Percentiles rank a stretch among this genome's conserved stretches.
These are phyloP conservation scores for Pantherophis alleghaniensis DNA, from an alignment of 2,797 vertebrate species.

Conservation along the genomic window DNA sequence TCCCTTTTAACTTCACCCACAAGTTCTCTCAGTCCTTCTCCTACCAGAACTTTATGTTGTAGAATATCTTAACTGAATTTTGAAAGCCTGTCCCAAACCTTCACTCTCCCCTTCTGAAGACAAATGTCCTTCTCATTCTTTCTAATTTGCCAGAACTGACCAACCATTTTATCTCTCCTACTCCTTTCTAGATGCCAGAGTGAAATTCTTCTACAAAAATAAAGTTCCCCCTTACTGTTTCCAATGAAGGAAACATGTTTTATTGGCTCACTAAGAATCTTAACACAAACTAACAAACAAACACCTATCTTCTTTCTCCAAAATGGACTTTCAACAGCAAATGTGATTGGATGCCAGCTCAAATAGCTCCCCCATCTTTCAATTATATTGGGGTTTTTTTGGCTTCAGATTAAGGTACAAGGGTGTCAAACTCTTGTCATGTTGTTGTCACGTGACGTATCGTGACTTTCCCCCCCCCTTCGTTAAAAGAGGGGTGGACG, in stretches of 20 bases:
- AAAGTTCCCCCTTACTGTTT: neutral
- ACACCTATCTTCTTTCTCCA: neutral
- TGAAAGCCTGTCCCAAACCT: neutral
- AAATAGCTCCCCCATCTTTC: neutral
- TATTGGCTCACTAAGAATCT: neutral
- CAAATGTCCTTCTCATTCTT: neutral
- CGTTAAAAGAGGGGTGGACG: fast-evolving
- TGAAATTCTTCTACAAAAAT: neutral
- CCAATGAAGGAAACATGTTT: neutral
- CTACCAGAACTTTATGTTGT: neutral
- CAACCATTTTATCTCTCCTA: neutral
- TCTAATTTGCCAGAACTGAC: neutral
- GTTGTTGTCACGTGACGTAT: no score
- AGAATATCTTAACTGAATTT: neutral
- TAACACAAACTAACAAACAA: neutral
- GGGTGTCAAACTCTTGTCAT: no score
- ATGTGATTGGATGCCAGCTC: neutral
- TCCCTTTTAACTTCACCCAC: no score
- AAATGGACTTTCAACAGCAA: neutral
- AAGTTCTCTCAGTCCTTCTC: no score
- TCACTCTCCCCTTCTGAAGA: neutral
- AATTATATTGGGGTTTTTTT: neutral
- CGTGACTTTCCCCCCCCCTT: no score
- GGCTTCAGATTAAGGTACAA: neutral
- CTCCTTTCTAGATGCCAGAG: neutral